Conservation (phyloP, 2,797 vertebrate genomes). For the Acestrorhynchus altus region DNA sequence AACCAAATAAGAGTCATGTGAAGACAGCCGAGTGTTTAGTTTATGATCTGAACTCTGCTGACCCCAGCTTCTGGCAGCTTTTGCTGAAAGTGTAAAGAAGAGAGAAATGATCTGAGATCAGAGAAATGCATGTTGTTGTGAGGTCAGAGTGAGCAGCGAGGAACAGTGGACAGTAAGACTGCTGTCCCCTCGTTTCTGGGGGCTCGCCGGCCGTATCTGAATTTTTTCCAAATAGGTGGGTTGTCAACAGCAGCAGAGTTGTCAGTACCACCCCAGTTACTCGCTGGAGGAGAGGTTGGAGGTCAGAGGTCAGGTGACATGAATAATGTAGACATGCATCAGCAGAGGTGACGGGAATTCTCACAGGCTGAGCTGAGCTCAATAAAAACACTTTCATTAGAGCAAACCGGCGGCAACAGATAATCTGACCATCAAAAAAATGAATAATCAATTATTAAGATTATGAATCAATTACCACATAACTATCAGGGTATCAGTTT, state of each 20-base stretch:
- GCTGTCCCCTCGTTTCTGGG: not conserved
- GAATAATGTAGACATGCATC: not conserved
- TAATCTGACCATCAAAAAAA: no score
- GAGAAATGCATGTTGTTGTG: conserved; percentile 43
- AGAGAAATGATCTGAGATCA: conserved; percentile 3
- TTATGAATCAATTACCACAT: no score
- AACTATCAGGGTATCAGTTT: no score
- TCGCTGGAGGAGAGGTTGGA: conserved; percentile 4
- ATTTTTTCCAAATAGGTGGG: not conserved
- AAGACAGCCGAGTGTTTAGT: conserved; percentile 53
- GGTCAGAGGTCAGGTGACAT: not conserved
- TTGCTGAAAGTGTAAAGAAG: not conserved
- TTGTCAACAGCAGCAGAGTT: not conserved
- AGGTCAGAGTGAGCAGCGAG: conserved; percentile 20
- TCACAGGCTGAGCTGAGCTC: conserved; percentile 7
- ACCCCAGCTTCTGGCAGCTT: conserved; percentile 63
- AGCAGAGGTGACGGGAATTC: not conserved
- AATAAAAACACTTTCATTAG: not conserved
- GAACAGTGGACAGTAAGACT: not conserved
- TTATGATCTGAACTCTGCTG: conserved; percentile 64
- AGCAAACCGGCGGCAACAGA: no score
- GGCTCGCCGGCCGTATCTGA: conserved; percentile 13
- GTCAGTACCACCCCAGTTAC: not conserved
- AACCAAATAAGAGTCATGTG: conserved; percentile 65
- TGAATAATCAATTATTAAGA: no score